phyloP scores from a whole-genome alignment of 2,113 vertebrate species.

The Microcebus ravelobensis region DNA sequence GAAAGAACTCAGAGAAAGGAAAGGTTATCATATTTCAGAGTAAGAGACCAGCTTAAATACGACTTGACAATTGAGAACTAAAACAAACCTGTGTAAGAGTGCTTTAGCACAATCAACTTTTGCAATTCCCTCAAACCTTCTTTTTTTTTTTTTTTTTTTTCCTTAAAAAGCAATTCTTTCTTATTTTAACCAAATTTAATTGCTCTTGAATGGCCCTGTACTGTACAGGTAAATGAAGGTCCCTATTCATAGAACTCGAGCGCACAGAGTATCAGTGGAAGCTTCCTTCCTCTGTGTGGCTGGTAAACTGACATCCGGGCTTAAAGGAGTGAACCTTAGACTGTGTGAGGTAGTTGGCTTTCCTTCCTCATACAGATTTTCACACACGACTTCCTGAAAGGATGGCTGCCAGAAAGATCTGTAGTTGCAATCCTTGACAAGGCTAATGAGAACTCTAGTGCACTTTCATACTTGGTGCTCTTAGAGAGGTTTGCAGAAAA shows the following conservation, averaged over 20 bases:
- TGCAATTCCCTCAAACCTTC: slow-evolving; percentile 71
- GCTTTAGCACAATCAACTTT: slow-evolving; percentile 77
- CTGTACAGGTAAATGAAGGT: slow-evolving; percentile 75
- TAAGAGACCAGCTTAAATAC: slow-evolving; percentile 80
- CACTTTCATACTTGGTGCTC: not conserved
- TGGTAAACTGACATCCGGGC: slow-evolving; percentile 72
- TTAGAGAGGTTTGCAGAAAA: not conserved
- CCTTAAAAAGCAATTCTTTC: slow-evolving; percentile 69
- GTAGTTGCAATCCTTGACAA: not conserved
- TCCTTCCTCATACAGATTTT: slow-evolving; percentile 37
- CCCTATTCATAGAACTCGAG: slow-evolving; percentile 75
- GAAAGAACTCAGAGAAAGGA: slow-evolving; percentile 79
- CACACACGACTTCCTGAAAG: slow-evolving; percentile 38
- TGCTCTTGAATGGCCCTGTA: slow-evolving; percentile 76
- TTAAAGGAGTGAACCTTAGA: slow-evolving; percentile 48
- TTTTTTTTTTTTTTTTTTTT: not conserved
- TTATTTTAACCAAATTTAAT: slow-evolving; percentile 79
- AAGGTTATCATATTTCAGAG: slow-evolving; percentile 82
- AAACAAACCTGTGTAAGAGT: slow-evolving; percentile 78
- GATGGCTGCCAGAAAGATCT: slow-evolving; percentile 3
- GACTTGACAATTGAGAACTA: slow-evolving; percentile 78
- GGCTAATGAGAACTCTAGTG: not conserved
- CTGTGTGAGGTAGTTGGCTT: slow-evolving; percentile 3
- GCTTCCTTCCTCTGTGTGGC: slow-evolving; percentile 78
- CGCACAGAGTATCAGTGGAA: slow-evolving; percentile 65